phyloP scores from a whole-genome alignment of 2,888 invertebrate genomes.

The Petrophora chlorosata region DNA sequence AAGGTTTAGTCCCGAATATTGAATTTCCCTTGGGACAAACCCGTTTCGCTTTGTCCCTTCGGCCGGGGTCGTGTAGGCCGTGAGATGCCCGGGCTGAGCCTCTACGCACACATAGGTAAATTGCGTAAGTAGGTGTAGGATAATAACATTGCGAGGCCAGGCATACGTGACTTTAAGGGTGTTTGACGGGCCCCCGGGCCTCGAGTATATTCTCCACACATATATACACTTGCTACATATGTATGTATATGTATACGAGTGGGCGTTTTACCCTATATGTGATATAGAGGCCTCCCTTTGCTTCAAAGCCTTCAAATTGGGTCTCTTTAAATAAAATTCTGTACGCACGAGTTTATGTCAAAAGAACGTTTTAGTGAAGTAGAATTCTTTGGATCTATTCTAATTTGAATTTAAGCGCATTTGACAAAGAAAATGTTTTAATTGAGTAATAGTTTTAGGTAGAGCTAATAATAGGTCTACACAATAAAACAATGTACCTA shows the following conservation, averaged over 20 bases:
- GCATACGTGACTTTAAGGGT: conserved; percentile 80
- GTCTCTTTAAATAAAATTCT: conserved; percentile 71
- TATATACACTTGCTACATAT: conserved; percentile 40
- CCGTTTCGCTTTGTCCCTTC: conserved; percentile 84
- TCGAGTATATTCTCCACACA: conserved; percentile 54
- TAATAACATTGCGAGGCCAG: conserved; percentile 80
- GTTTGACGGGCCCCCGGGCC: conserved; percentile 75
- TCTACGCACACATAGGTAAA: conserved; percentile 53
- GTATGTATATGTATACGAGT: conserved; percentile 59
- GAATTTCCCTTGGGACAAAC: conserved; percentile 85
- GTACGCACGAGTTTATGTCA: conserved; percentile 47
- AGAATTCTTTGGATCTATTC: conserved; percentile 28
- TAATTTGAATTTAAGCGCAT: conserved; percentile 22
- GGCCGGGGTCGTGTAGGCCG: conserved; percentile 80
- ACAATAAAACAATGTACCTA: too few relatives aligned
- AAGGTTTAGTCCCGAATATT: conserved; percentile 85
- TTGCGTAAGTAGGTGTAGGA: conserved; percentile 76
- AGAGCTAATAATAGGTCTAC: too few relatives aligned
- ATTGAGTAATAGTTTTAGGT: background rate
- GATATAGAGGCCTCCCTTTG: conserved; percentile 65
- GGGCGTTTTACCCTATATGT: conserved; percentile 65
- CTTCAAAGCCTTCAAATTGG: conserved; percentile 79
- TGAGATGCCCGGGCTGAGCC: conserved; percentile 75
- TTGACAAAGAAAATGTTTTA: conserved; percentile 1
- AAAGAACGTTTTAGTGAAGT: conserved; percentile 42